A percentile compares a stretch with the other conserved stretches of the same genome.
Evolutionary conservation across 2,888 invertebrate species (phyloP).

Genomic region (Tipula helvola): DNA sequence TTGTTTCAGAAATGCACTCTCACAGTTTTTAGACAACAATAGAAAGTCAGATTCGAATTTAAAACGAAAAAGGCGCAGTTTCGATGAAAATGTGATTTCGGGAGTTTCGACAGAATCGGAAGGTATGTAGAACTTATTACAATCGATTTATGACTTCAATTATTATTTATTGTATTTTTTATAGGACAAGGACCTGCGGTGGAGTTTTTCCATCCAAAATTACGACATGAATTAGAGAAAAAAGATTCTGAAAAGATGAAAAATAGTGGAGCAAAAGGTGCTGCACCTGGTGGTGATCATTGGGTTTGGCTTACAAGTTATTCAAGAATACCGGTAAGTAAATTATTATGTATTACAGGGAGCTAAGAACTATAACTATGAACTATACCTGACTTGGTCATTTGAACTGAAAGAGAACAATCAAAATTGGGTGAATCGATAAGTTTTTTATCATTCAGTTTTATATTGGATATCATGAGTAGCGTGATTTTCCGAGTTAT

Average conservation of each 20-base stretch:
- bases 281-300: conserved; percentile 59
- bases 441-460: too few species aligned
- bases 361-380: too few species aligned
- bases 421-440: too few species aligned
- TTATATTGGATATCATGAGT: too few species aligned
- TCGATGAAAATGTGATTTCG: not conserved
- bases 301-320: conserved; percentile 83
- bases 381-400: too few species aligned
- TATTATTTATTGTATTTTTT: too few species aligned
- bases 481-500: too few species aligned
- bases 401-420: too few species aligned
- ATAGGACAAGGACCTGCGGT: conserved; percentile 41
- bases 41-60: not conserved
- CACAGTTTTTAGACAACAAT: not conserved
- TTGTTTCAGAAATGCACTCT: not conserved
- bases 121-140: not conserved
- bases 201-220: conserved; percentile 63
- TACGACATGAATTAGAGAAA: conserved; percentile 49
- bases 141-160: not conserved
- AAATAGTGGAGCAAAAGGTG: conserved; percentile 48
- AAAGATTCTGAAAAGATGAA: conserved; percentile 50
- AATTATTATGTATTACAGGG: not conserved
- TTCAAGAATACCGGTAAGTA: conserved; percentile 68
- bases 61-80: not conserved
- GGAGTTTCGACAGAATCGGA: not conserved